Conservation (phyloP, 2,113 vertebrate species). For the Dromas ardeola region DNA sequence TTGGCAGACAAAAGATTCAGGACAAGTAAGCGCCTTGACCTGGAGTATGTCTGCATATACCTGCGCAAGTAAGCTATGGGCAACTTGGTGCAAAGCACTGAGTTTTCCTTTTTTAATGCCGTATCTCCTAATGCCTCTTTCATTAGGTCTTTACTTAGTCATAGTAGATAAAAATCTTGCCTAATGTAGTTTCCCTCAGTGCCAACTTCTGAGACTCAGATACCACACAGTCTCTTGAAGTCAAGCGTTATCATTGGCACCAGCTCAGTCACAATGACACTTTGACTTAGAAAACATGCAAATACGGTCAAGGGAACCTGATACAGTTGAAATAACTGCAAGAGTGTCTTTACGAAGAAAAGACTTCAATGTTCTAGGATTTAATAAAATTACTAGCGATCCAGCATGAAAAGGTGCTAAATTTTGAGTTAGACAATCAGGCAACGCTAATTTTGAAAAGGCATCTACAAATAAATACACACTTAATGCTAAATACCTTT, state of each 20-base stretch:
- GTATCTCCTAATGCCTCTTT: neutral
- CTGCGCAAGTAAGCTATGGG: conserved; percentile 78
- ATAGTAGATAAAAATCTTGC: neutral
- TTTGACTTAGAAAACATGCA: neutral
- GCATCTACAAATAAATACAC: neutral
- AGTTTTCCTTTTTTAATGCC: neutral
- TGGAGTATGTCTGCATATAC: conserved; percentile 88
- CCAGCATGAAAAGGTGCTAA: neutral
- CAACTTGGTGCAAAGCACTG: neutral
- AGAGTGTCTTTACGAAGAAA: neutral
- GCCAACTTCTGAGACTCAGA: neutral
- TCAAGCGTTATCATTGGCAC: neutral
- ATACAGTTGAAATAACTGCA: neutral
- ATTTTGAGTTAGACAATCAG: neutral
- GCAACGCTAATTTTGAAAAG: neutral
- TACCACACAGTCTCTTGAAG: neutral
- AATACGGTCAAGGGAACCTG: neutral
- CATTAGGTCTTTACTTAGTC: neutral
- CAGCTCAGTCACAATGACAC: neutral
- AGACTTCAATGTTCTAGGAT: neutral
- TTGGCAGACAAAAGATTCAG: conserved; percentile 83
- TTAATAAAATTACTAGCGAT: neutral
- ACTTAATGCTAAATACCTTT: neutral
- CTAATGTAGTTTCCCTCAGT: neutral
- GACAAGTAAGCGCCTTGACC: conserved; percentile 84